phyloP scores from a whole-genome alignment of 2,797 vertebrate species.

The Mus minutoides region DNA sequence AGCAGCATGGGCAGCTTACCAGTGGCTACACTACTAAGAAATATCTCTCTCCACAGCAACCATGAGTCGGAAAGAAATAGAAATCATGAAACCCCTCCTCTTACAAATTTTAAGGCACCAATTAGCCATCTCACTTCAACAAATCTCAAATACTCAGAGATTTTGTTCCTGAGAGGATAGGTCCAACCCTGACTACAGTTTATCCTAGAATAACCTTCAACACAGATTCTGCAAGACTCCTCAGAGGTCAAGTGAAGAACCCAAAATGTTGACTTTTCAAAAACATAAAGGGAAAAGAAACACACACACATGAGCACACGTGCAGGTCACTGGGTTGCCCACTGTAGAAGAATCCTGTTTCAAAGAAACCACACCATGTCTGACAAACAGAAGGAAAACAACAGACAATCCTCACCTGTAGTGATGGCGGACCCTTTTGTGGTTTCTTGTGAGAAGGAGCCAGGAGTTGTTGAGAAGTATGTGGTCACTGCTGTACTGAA shows the following conservation, averaged over 20 bases:
- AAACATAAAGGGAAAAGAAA: not conserved
- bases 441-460: not conserved
- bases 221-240: not conserved
- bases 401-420: constrained; percentile 48
- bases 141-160: not conserved
- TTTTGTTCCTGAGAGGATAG: not conserved
- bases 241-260: constrained; percentile 14
- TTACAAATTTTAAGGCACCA: not conserved
- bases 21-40: not conserved
- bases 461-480: not conserved
- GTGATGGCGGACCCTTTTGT: not conserved
- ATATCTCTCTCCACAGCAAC: not conserved
- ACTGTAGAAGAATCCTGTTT: not conserved
- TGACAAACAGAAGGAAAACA: not conserved
- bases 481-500: not conserved
- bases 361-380: not conserved
- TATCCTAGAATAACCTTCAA: not conserved
- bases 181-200: not conserved
- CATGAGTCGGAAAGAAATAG: not conserved
- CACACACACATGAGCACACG: not conserved
- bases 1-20: not conserved
- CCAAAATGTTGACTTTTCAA: constrained; percentile 36
- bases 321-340: not conserved
- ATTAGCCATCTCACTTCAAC: not conserved
- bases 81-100: not conserved